Evolutionary conservation across 1,140 invertebrate species (phyloP), one percentile per base, ranked within the genome.

Genomic region (Ylistrum balloti): DNA sequence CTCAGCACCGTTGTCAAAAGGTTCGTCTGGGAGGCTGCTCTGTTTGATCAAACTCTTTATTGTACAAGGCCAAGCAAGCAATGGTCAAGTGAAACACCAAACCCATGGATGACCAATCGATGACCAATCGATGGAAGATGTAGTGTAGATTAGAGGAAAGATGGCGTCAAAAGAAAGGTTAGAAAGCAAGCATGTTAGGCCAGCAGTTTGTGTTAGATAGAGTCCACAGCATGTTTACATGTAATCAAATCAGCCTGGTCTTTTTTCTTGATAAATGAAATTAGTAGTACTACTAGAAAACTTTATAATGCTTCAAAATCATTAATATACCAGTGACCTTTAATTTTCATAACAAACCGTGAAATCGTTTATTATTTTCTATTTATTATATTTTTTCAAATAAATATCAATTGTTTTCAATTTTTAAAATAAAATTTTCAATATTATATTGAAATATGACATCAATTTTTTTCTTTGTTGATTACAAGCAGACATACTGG

Each of bases 1-100:
- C 86, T 95, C 94, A 33, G 95, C 94, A 22, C 92, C 92, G 86
- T 94, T 94, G 13, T 96, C 95, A 89, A 98, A 97, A 89, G 97
- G 96, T 95, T 99, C 98, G 96, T 99, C 92, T 38, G 90, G 98
- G 86, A 99, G 96, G 91, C 98, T 99, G 93, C 98, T 98, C 97
- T 99, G 99, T 96, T 99, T 99, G 95, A 98, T 98, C 93, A 99
- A 97, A 95, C 97, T 97, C 97, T 98, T 97, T 92, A 93, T 86
- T 89, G 90, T 89, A 90, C 17, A 86, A 74, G 74, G 34, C 41
- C 28, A 45, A 86, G 86, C 33, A 45, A 38, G 32, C 45, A 20
- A 32, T 33, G 22, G 33, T 33, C 48, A 34, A 89, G 33, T n/a
- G 48, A 89, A 74, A 34, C n/a, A 89, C n/a, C 33, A 34, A 89